Evolutionary conservation across 2,113 vertebrate species (phyloP), one percentile per base, ranked within the genome.

Genomic region (Upupa epops): DNA sequence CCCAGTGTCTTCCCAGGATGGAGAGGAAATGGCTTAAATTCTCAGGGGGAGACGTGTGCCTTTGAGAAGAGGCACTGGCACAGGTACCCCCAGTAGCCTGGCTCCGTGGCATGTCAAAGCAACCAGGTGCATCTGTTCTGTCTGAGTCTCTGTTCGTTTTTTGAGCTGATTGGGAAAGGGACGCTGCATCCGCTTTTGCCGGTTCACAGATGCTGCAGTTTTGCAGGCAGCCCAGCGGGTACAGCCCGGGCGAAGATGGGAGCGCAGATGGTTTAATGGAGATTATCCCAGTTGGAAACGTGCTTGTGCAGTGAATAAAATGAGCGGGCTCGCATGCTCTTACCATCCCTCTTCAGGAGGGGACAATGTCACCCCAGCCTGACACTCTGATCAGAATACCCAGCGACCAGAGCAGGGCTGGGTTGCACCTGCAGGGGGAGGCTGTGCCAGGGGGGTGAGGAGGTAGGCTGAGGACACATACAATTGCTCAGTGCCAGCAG

Each of bases 221-320:
- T 93, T 70, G 16, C 87, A 48, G 63, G 93, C 95, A 36, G 94
- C 97, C 88, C 96, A 95, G 95, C 94, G 64, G 96, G 96, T 34
- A 52, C 49, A 0, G 55, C 87, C 95, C 17, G 4, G 45, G 78
- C 17, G 20, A 94, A 92, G 92, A 92, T 29, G 76, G 90, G 85
- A 71, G 93, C 64, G 19, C 98, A 98, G 98, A 98, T 98, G 98
- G 98, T 97, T 97, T 96, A 97, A 94, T 95, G 52, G 97, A 98
- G 98, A 98, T 98, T 98, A 97, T 97, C 98, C 76, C 98, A 96
- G 97, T 97, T 93, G 97, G 98, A 97, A 91, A 95, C 85, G 91
- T 94, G 72, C 97, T 97, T 70, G 83, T 96, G 96, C 94, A 83
- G 91, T 97, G 97, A 98, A 96, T 83, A 45, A 86, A 63, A 95